Conservation (phyloP, 2,797 vertebrate species). For the Natrix natrix region DNA sequence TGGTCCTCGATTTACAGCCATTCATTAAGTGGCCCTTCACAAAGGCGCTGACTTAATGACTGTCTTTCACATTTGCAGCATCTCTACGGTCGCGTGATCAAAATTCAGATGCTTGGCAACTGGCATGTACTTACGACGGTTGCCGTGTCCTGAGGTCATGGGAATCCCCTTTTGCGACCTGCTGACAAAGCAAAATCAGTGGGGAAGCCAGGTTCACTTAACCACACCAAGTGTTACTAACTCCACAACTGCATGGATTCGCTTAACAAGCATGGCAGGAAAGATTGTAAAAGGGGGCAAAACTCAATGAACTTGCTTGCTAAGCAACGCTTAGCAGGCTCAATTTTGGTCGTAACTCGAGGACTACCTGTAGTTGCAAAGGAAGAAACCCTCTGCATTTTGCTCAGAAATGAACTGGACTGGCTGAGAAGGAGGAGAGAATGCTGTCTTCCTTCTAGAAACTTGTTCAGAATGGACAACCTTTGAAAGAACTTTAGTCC, state of each 20-base stretch:
- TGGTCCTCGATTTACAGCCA: background rate
- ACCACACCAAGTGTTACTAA: background rate
- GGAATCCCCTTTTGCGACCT: background rate
- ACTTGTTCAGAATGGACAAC: background rate
- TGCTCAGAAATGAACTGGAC: background rate
- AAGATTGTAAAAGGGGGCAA: background rate
- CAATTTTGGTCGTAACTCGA: background rate
- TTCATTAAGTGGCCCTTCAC: background rate
- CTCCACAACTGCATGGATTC: background rate
- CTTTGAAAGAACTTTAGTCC: background rate
- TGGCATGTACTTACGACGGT: background rate
- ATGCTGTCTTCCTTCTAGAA: background rate
- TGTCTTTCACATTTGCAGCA: background rate
- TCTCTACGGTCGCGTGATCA: background rate
- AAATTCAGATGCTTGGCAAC: background rate
- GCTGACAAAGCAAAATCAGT: background rate
- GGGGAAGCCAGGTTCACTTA: background rate
- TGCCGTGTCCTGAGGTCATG: background rate
- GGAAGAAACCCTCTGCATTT: background rate
- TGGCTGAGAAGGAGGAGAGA: background rate
- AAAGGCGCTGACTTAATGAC: background rate
- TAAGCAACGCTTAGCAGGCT: background rate
- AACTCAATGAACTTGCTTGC: background rate
- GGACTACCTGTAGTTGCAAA: background rate
- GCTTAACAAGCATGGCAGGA: background rate